These are phyloP conservation scores for Axinella damicornis DNA, from an alignment of 37 sponge, comb jelly and placozoan genomes.

Conservation along the genomic window DNA sequence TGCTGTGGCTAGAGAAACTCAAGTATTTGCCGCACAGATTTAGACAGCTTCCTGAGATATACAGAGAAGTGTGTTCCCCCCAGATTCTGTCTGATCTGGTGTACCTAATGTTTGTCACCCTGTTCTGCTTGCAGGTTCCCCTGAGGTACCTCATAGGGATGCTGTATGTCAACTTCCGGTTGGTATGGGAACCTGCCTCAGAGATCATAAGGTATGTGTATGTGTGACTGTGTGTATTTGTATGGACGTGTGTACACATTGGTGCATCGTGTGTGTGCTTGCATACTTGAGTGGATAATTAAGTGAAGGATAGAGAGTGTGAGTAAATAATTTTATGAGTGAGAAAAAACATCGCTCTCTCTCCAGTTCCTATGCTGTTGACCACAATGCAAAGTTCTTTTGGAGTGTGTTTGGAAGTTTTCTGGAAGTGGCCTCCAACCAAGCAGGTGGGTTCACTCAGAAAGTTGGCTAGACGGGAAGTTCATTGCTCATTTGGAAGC, in stretches of 20 bases:
- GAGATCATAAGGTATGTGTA: constrained; percentile 65
- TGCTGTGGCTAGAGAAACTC: constrained; percentile 56
- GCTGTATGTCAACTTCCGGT: constrained; percentile 90
- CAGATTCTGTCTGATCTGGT: no score
- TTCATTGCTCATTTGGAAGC: no score
- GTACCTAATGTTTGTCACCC: background rate
- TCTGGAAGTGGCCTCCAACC: constrained; percentile 29
- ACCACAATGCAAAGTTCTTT: constrained; percentile 67
- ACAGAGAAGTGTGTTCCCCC: constrained; percentile 55
- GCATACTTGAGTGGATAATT: background rate
- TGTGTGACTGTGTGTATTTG: background rate
- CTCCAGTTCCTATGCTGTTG: constrained; percentile 69
- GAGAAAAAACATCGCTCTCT: background rate
- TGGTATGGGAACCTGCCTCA: constrained; percentile 75
- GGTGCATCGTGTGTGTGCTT: background rate
- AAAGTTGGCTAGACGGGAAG: no score
- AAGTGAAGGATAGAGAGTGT: background rate
- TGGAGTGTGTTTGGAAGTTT: constrained; percentile 77
- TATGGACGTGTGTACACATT: background rate
- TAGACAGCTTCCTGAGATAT: constrained; percentile 25
- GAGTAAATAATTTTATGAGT: background rate
- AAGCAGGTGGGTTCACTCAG: constrained; percentile 43
- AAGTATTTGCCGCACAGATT: constrained; percentile 40
- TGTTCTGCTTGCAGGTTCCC: constrained; percentile 51
- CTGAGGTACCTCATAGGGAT: constrained; percentile 78